These are phyloP conservation scores for Odontomachus brunneus DNA, from an alignment of 1,140 invertebrate species.

Conservation along the genomic window DNA sequence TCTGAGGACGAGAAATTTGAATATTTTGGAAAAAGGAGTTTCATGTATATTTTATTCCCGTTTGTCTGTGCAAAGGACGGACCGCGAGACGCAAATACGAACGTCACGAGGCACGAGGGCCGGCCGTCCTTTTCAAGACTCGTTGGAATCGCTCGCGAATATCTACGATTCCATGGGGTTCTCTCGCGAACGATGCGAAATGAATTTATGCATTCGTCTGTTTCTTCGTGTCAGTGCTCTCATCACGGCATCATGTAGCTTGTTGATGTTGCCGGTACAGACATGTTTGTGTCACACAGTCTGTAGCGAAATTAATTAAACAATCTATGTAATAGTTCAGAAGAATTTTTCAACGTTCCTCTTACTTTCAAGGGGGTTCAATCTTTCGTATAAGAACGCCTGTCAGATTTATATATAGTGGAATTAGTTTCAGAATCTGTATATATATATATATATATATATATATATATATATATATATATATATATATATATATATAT, in stretches of 20 bases:
- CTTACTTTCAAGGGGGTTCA: too few relatives aligned
- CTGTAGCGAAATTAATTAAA: too few relatives aligned
- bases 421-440: too few relatives aligned
- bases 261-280: neutral
- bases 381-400: too few relatives aligned
- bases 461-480: too few relatives aligned
- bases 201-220: constrained; percentile 31
- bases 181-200: neutral
- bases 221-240: neutral
- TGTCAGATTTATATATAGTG: too few relatives aligned
- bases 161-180: neutral
- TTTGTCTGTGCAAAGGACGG: constrained; percentile 44
- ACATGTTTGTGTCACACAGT: neutral
- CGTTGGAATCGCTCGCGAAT: neutral
- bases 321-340: too few relatives aligned
- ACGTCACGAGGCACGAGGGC: neutral
- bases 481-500: too few relatives aligned
- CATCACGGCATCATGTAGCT: neutral
- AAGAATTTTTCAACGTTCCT: too few relatives aligned
- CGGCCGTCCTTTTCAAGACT: constrained; percentile 1
- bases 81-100: constrained; percentile 17
- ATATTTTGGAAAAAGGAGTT: constrained; percentile 82
- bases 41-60: constrained; percentile 84
- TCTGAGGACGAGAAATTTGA: constrained; percentile 82
- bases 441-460: too few relatives aligned